Base-by-base conservation (phyloP, 2,888 invertebrate genomes). In the Cephus rjabovi region DNA sequence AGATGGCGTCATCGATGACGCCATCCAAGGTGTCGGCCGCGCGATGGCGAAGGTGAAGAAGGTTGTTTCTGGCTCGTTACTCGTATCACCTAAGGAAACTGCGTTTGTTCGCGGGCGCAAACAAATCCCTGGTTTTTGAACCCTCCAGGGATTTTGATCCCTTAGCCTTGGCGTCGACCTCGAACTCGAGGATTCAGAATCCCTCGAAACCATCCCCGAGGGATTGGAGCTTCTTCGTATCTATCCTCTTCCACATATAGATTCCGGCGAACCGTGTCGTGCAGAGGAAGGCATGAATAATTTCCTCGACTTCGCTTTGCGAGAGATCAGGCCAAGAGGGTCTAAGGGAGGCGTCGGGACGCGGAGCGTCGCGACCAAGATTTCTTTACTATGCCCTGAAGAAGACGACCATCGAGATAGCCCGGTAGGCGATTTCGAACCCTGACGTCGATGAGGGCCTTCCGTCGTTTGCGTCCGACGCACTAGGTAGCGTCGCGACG, bases 91-190 rank as follows among this genome's bases (percentile, higher is more conserved):
- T 12, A 31, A 70, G 81, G 82, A 87, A 85, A 83, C 81, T 83
- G 84, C 80, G 83, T 86, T 83, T 79, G 81, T 79, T 77, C 80
- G 75, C 80, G 80, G 81, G 80, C 81, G 87, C 85, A 88, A 88
- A 88, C 87, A 88, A 88, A 88, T 88, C 87, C 85, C 78, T 82
- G 87, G 82, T 83, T 85, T 83, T 83, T 84, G 83, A 83, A 83
- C 83, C 85, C 89, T 85, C 89, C 69, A 74, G 83, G 88, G 89
- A 87, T 81, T 79, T 74, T 78, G 40, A 78, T 83, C 83, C 83
- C 83, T 81, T 81, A 82, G 83, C 79, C 40, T 40, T 40, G 40
- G 40, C 40, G 40, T 15, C 15, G 40, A 40, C 40, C 40, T 40
- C 40, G 40, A 40, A 40, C 15, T 15, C 40, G 40, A 40, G 15